Evolutionary conservation across 2,113 vertebrate genomes (phyloP), one percentile per base, ranked within the genome.

Genomic region (Ceyx margarethae): DNA sequence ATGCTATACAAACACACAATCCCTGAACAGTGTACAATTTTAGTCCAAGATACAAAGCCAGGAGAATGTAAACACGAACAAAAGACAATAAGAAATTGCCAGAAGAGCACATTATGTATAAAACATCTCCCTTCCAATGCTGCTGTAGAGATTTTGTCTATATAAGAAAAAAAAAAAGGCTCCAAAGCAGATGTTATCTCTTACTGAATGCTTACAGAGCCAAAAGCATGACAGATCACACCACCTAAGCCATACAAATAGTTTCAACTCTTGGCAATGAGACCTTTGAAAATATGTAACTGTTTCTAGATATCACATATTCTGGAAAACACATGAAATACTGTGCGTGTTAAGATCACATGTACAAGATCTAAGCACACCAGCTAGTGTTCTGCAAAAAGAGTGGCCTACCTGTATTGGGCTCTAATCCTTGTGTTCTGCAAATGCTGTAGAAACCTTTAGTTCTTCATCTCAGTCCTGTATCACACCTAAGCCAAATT

Each of bases 281-380:
- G 9, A 4, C 4, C 7, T 84, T 81, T 81, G 57, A 75, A 92
- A 84, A 67, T 11, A 45, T 2, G 2, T 13, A 16, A 13, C 4
- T 58, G 1, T 50, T 79, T 61, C 40, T 53, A 74, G 21, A 71
- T 71, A 62, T 64, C 37, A 6, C 0, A 0, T 37, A 45, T 83
- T 69, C 60, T 33, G 54, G 42, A 77, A 88, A 73, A 53, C 20
- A 28, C 9, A 25, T 4, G 13, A 68, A 58, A 8, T 14, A 22
- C 10, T 74, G 7, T n/a, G 6, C 4, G 20, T 31, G 0, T 0
- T 48, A 15, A 66, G 29, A 69, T 8, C 22, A 77, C 57, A 66
- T 0, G 5, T 50, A 43, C 13, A 79, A 79, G 10, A 7, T 83
- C 54, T 60, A 54, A 75, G n/a, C 16, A n/a, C 21, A 67, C 3